These are phyloP conservation scores for Crocidura indochinensis DNA, from an alignment of 2,797 vertebrate genomes.

Conservation along the genomic window DNA sequence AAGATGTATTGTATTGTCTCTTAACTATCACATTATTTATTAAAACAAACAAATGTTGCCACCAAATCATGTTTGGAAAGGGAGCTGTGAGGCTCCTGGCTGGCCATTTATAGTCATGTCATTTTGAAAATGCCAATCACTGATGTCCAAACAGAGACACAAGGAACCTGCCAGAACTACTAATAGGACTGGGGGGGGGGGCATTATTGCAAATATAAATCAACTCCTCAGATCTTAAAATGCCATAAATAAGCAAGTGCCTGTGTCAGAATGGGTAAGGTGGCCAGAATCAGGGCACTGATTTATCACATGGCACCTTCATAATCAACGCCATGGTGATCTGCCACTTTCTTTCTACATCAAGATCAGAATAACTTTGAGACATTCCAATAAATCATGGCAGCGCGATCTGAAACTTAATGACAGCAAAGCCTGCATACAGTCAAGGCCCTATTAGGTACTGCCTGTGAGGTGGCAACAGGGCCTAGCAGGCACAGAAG, in stretches of 20 bases:
- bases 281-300: slow-evolving; percentile 77
- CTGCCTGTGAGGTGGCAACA: neutral
- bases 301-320: slow-evolving; percentile 81
- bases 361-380: slow-evolving; percentile 86
- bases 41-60: slow-evolving; percentile 69
- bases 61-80: slow-evolving; percentile 59
- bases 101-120: slow-evolving; percentile 77
- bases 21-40: slow-evolving; percentile 8
- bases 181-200: slow-evolving; percentile 84
- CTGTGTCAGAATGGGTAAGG: slow-evolving; percentile 60
- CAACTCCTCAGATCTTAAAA: slow-evolving; percentile 84
- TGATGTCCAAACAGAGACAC: slow-evolving; percentile 52
- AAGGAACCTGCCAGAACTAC: neutral
- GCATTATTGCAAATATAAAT: slow-evolving; percentile 86
- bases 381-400: slow-evolving; percentile 77
- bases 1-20: neutral
- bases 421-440: slow-evolving; percentile 53
- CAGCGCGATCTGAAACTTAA: slow-evolving; percentile 56
- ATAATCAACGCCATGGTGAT: slow-evolving; percentile 72
- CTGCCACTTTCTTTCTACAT: slow-evolving; percentile 82
- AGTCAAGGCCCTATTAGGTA: slow-evolving; percentile 30
- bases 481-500: slow-evolving; percentile 27
- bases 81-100: slow-evolving; percentile 49
- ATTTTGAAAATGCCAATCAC: slow-evolving; percentile 81
- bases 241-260: slow-evolving; percentile 79